These are phyloP conservation scores for Pocillopora meandrina DNA, from an alignment of 92 coral and sea anemone genomes.

Conservation along the genomic window DNA sequence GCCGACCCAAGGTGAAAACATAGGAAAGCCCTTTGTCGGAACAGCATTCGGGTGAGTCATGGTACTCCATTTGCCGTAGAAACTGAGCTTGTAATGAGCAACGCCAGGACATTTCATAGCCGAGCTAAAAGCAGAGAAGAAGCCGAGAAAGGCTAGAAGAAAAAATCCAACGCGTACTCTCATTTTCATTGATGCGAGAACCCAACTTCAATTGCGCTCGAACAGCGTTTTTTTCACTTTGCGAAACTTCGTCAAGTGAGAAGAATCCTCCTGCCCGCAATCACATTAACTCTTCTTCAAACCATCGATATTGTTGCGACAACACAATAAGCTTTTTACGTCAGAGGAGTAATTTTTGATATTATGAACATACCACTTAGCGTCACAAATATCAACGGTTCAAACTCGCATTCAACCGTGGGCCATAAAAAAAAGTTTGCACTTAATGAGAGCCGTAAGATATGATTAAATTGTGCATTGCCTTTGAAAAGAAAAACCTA, in stretches of 20 bases:
- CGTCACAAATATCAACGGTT: too few species aligned
- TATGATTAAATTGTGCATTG: too few species aligned
- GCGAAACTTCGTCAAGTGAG: neutral
- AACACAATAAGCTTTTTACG: neutral
- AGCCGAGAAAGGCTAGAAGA: neutral
- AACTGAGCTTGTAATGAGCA: constrained; percentile 18
- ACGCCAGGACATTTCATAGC: constrained; percentile 11
- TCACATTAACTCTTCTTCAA: neutral
- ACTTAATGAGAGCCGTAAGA: too few species aligned
- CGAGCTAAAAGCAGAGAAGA: neutral
- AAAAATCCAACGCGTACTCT: neutral
- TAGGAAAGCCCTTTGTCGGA: neutral
- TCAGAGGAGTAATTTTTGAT: neutral
- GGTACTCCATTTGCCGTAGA: constrained; percentile 31
- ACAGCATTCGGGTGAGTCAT: constrained; percentile 30
- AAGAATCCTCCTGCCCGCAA: neutral
- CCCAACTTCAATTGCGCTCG: neutral
- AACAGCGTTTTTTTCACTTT: neutral
- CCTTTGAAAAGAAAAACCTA: too few species aligned
- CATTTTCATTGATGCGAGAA: neutral
- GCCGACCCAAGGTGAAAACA: constrained; percentile 45
- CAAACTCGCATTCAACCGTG: too few species aligned
- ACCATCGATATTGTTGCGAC: constrained; percentile 1
- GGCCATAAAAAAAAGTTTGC: too few species aligned
- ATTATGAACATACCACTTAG: neutral